These are phyloP conservation scores for Sebastes elongatus DNA, from an alignment of 2,797 vertebrate species.

Conservation along the genomic window DNA sequence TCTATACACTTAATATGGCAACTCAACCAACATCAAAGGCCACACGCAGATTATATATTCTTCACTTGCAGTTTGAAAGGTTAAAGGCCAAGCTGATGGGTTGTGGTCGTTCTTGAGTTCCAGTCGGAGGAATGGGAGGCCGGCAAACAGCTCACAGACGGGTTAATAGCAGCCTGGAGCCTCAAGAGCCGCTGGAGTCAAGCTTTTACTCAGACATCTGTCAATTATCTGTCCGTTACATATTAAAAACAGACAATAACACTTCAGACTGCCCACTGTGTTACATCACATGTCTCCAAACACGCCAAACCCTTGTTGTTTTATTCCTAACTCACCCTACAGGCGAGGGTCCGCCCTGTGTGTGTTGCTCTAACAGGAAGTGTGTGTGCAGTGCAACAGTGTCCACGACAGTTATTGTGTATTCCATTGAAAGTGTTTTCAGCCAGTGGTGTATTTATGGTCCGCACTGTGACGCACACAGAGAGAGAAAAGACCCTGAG, in stretches of 20 bases:
- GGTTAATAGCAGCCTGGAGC: not conserved
- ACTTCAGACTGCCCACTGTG: not conserved
- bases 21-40: slow-evolving; percentile 21
- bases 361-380: slow-evolving; percentile 31
- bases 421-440: slow-evolving; percentile 29
- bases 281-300: not conserved
- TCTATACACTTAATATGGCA: not conserved
- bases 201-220: not conserved
- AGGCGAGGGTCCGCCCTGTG: not conserved
- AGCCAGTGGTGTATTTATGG: slow-evolving; percentile 42
- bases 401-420: slow-evolving; percentile 18
- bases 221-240: not conserved
- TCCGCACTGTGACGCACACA: slow-evolving; percentile 55
- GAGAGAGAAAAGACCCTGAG: slow-evolving; percentile 53
- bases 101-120: not conserved
- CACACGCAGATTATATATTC: not conserved
- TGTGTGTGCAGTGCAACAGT: slow-evolving; percentile 30
- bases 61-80: not conserved
- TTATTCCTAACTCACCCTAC: not conserved
- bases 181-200: not conserved
- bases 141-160: not conserved
- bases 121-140: not conserved
- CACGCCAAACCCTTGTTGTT: not conserved
- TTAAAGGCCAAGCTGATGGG: slow-evolving; percentile 6
- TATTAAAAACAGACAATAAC: not conserved